phyloP scores from a whole-genome alignment of 2,797 vertebrate species.

The Sebastes melanostomus region DNA sequence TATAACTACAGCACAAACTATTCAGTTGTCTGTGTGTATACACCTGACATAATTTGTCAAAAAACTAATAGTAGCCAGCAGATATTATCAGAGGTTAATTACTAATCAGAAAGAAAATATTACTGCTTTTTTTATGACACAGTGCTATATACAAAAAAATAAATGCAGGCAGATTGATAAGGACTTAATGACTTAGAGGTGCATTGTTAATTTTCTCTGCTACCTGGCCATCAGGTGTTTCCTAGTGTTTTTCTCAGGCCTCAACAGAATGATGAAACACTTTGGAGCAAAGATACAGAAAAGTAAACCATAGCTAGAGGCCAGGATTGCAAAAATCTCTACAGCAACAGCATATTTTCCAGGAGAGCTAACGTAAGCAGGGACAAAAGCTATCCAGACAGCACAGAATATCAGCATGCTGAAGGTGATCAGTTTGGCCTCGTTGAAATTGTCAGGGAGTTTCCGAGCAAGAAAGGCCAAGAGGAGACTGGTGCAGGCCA shows the following conservation, averaged over 20 bases:
- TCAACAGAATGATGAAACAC: conserved; percentile 63
- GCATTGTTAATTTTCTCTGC: background rate
- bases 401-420: conserved; percentile 77
- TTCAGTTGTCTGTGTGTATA: background rate
- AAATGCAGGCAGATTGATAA: background rate
- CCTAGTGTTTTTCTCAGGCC: conserved; percentile 67
- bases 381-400: conserved; percentile 68
- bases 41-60: background rate
- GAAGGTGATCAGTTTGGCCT: conserved; percentile 75
- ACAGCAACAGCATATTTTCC: conserved; percentile 74
- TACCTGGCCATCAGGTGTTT: conserved; percentile 65
- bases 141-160: background rate
- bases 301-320: conserved; percentile 72
- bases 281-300: conserved; percentile 74
- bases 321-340: conserved; percentile 76
- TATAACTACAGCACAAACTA: background rate
- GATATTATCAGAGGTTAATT: background rate
- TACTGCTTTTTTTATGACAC: too few relatives aligned
- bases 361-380: conserved; percentile 75
- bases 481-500: conserved; percentile 64
- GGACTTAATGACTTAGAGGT: background rate
- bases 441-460: conserved; percentile 74
- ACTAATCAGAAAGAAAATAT: background rate
- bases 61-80: background rate
- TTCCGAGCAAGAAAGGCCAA: conserved; percentile 72